Percentiles rank a stretch among this genome's conserved stretches.
Evolutionary conservation across 2,113 vertebrate genomes (phyloP).

Genomic region (Alaudala cheleensis): DNA sequence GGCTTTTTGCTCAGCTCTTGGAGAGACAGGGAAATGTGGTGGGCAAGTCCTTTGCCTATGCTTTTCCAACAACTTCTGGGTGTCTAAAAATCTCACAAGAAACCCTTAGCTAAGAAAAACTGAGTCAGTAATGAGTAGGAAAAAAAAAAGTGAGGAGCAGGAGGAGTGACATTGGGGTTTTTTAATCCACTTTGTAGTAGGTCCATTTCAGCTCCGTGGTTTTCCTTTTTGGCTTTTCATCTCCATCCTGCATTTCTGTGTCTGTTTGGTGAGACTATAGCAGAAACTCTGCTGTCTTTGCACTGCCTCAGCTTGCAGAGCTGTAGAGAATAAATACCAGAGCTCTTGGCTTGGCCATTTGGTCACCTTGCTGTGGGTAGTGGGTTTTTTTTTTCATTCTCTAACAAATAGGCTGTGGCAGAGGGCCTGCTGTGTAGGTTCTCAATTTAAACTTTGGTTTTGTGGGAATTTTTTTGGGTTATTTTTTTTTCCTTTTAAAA

Average conservation of each 20-base stretch:
- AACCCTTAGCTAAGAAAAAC: background rate
- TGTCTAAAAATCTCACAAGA: background rate
- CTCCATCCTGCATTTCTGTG: background rate
- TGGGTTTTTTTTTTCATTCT: background rate
- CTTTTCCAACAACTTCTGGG: background rate
- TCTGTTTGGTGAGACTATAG: background rate
- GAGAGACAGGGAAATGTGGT: background rate
- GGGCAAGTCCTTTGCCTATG: background rate
- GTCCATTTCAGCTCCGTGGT: background rate
- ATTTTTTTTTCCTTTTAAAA: background rate
- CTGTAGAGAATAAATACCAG: background rate
- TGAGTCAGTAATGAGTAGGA: background rate
- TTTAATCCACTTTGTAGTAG: background rate
- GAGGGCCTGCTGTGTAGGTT: background rate
- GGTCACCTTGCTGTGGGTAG: background rate
- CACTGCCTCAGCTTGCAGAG: background rate
- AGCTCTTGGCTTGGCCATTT: slow-evolving; percentile 29
- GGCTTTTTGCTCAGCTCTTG: background rate
- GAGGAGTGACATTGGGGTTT: background rate
- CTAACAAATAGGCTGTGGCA: background rate
- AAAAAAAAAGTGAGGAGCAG: background rate
- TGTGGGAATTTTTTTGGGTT: background rate
- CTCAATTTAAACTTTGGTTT: background rate
- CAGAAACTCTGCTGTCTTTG: background rate
- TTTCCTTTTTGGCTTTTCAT: background rate